Evolutionary conservation across 2,888 invertebrate genomes (phyloP), one percentile per base, ranked within the genome.

Genomic region (Dicyrtomina minuta): DNA sequence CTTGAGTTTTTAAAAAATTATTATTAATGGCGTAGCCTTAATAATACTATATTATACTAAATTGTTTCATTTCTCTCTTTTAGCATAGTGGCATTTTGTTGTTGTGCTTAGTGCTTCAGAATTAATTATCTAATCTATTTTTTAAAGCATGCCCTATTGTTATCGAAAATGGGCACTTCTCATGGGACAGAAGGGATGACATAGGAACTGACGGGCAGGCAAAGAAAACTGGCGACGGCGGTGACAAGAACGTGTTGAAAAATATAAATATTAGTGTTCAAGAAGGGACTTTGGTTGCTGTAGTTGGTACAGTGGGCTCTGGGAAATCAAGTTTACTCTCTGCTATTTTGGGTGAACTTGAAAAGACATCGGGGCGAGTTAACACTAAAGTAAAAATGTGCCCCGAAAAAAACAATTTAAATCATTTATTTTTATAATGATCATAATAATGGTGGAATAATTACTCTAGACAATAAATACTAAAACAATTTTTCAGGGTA

Each of bases 341-440:
- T 4, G 94, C 96, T 0, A 84, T 93, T 71, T 86, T 96, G 10
- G 88, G 95, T 79, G 96, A 96, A 85, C 94, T 96, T 93, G 90
- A 92, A 78, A 93, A 91, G 83, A 79, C 87, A 2, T 87, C 88
- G 17, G 95, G 95, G 26, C 84, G 88, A 49, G 90, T 94, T 10
- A 92, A 91, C 81, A 90, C 91, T 0, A 83, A 81, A 80, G 84
- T 83, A 39, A 61, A n/a, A n/a, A n/a, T n/a, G n/a, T n/a, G n/a
- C n/a, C n/a, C n/a, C n/a, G n/a, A 13, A 12, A 60, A 5, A 33
- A 33, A 8, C 8, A 33, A 33, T 33, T 33, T 5, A 8, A n/a
- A n/a, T n/a, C n/a, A 5, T 5, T 33, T 33, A 5, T 33, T 33
- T 3, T 5, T 8, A 33, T 5, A 33, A 33, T 3, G 33, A 5